Evolutionary conservation across 2,113 vertebrate genomes (phyloP), one percentile per base, ranked within the genome.

Genomic region (Microcebus griseorufus): DNA sequence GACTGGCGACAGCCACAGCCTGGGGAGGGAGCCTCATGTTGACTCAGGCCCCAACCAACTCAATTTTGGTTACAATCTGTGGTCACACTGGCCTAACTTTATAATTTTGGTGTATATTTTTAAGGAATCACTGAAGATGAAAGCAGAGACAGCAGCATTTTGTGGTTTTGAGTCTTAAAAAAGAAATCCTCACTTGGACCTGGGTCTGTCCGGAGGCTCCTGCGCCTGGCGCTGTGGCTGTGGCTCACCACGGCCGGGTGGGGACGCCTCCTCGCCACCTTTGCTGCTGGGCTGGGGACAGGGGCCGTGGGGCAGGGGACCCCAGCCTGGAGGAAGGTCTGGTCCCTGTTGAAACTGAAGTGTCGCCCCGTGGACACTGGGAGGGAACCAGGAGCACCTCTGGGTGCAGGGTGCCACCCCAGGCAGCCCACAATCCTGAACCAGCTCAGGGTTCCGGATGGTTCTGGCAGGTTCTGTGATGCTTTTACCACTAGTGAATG

Each of bases 91-190:
- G 64, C 79, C 86, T 65, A 4, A 64, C 94, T 84, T 51, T 53
- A 23, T 67, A 37, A 72, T 64, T 87, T 84, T 42, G 69, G 80
- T 88, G 17, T 65, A 1, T 23, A 8, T 80, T 87, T 94, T 84
- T 83, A 62, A 75, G 37, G 60, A 67, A 25, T 88, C 84, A n/a
- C 70, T 65, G 9, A 81, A 89, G 55, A 90, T 20, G 64, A 86
- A 96, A 86, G 81, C 39, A 67, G 6, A 25, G 79, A 96, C 37
- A 85, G 37, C 64, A 29, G 78, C 64, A n/a, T 51, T 97, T 97
- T 93, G 93, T 91, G 89, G 93, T 45, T 81, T 91, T 7, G 37
- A 73, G 79, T 95, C 82, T 88, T 67, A 93, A 93, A 90, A 95
- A 90, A 93, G 55, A 93, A 76, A 60, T 45, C 39, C 58, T 62